Evolutionary conservation across 2,113 vertebrate genomes (phyloP).

Genomic region (Aleadryas rufinucha): DNA sequence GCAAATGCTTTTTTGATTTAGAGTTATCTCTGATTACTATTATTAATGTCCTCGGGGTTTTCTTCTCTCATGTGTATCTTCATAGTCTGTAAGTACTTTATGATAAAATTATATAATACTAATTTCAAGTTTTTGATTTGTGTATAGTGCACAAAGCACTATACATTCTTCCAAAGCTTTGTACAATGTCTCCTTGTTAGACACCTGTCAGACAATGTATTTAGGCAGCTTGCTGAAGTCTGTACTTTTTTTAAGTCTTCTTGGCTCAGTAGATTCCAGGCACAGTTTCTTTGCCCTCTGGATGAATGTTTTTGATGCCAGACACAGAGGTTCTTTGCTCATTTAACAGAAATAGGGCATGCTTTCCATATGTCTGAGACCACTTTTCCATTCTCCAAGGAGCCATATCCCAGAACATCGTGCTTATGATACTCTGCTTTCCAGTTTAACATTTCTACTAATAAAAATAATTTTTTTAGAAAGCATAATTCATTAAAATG

Average conservation of each 20-base stretch:
- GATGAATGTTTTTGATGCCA: background rate
- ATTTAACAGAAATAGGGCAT: background rate
- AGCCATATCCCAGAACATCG: background rate
- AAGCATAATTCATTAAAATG: background rate
- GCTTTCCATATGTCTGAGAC: background rate
- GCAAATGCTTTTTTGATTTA: background rate
- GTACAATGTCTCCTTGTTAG: background rate
- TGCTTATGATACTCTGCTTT: background rate
- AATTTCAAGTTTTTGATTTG: background rate
- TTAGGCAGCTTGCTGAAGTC: background rate
- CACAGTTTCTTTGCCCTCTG: background rate
- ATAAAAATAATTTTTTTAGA: background rate
- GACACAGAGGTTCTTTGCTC: background rate
- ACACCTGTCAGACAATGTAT: background rate
- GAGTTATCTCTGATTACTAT: background rate
- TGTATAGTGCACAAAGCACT: no score
- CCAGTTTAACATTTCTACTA: background rate
- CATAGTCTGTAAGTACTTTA: background rate
- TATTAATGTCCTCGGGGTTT: rapidly evolving
- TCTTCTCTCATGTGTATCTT: background rate
- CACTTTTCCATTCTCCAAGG: background rate
- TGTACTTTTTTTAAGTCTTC: background rate
- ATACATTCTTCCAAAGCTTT: background rate
- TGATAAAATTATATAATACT: background rate
- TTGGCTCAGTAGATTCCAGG: background rate